Evolutionary conservation across 2,888 invertebrate species (phyloP), one percentile per base, ranked within the genome.

Genomic region (Caprella mutica): DNA sequence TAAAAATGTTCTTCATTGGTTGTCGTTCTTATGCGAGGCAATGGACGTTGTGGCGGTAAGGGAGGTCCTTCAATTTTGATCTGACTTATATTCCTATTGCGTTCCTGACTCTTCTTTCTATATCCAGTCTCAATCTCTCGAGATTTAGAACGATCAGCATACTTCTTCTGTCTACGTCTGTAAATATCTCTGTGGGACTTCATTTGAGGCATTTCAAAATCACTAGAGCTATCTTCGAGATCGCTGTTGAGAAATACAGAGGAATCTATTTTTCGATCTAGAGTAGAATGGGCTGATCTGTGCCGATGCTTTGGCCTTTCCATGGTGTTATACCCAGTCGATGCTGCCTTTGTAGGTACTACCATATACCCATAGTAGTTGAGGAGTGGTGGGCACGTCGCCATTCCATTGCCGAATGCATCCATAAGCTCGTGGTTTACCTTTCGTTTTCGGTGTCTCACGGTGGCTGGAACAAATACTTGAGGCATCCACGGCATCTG

Each of bases 301-400:
- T n/a, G 14, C 30, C 48, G 48, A 9, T 12, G 29, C 5, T 21
- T 48, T 19, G 17, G 29, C 3, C 48, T 27, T 29, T 30, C 48
- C n/a, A 30, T 17, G 9, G 48, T 30, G 1, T 30, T 30, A n/a
- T n/a, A 29, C 12, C 26, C 12, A 5, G 48, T 30, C 19, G 21
- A 24, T n/a, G 40, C 8, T 24, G 58, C 26, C 29, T 52, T 55
- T 6, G 54, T 57, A 19, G 64, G 64, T 2, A 64, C 60, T 26
- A 64, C 64, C 64, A 64, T 58, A 53, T 64, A 64, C n/a, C 64
- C 64, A 38, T 64, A 64, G 33, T 64, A 64, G 30, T 64, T 64
- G 33, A 64, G 51, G 39, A 64, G 53, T 6, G 59, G 58, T 3
- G 59, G 64, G 35, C 46, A 58, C 9, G 55, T 53, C 14, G 50